These are phyloP conservation scores for Ariopsis seemanni DNA, from an alignment of 2,113 vertebrate genomes.

Conservation along the genomic window DNA sequence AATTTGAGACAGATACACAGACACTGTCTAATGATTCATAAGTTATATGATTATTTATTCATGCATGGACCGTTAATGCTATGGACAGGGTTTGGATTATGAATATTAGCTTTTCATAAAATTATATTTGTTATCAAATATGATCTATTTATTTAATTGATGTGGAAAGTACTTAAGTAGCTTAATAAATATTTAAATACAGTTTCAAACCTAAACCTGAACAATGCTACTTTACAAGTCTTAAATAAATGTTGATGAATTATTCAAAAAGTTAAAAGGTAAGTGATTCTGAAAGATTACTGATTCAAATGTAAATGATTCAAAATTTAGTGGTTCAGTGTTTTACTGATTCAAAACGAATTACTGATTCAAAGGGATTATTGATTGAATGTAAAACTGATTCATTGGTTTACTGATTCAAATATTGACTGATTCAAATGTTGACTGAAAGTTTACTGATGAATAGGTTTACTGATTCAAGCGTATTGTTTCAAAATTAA, in stretches of 20 bases:
- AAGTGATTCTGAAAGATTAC: background rate
- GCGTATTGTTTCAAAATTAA: too few species aligned
- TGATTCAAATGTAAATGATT: background rate
- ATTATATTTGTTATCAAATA: background rate
- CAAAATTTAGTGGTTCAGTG: background rate
- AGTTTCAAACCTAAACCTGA: too few species aligned
- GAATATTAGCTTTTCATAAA: background rate
- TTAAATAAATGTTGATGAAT: background rate
- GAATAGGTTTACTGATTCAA: background rate
- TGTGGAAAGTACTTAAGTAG: background rate
- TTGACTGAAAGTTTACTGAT: background rate
- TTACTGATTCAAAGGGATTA: background rate
- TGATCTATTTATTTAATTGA: background rate
- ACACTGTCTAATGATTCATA: background rate
- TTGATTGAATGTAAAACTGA: background rate
- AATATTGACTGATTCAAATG: background rate
- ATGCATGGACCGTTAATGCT: background rate
- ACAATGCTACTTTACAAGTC: background rate
- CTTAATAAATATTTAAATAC: too few species aligned
- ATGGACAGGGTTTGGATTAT: background rate
- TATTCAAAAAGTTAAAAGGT: background rate
- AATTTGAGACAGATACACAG: background rate
- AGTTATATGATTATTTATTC: background rate
- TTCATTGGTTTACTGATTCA: background rate
- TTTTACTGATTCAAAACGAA: background rate